A percentile compares a stretch with the other conserved stretches of the same genome.
phyloP scores from a whole-genome alignment of 1,140 invertebrate species.

The Brachionus manjavacas region DNA sequence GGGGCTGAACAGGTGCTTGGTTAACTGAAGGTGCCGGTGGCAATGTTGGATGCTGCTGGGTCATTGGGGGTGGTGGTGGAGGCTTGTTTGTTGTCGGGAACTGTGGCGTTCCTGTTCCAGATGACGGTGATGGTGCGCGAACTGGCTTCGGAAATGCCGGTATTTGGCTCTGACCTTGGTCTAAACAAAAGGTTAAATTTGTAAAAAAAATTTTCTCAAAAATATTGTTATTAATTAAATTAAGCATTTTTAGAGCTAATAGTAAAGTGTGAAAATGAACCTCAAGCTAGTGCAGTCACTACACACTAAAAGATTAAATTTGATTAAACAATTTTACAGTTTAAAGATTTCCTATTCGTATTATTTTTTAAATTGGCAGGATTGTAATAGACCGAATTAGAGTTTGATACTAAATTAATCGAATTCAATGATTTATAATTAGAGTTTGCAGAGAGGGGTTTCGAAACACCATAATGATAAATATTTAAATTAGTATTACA shows the following conservation, averaged over 20 bases:
- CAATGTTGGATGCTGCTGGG: background rate
- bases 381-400: slow-evolving; percentile 19
- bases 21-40: background rate
- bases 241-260: background rate
- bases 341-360: slow-evolving; percentile 15
- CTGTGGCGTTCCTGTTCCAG: background rate
- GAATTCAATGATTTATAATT: slow-evolving; percentile 31
- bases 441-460: background rate
- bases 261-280: background rate
- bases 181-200: background rate
- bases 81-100: slow-evolving; percentile 18
- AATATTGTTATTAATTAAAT: background rate
- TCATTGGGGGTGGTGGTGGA: background rate
- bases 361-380: background rate
- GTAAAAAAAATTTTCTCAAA: background rate
- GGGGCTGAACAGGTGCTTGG: background rate
- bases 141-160: slow-evolving; percentile 27
- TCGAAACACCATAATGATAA: background rate
- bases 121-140: background rate
- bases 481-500: slow-evolving; percentile 38
- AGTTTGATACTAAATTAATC: slow-evolving; percentile 13
- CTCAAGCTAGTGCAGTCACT: background rate
- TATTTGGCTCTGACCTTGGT: slow-evolving; percentile 5
- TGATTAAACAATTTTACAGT: background rate
- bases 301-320: background rate